phyloP scores from a whole-genome alignment of 2,888 invertebrate species.

The Philereme transversata region DNA sequence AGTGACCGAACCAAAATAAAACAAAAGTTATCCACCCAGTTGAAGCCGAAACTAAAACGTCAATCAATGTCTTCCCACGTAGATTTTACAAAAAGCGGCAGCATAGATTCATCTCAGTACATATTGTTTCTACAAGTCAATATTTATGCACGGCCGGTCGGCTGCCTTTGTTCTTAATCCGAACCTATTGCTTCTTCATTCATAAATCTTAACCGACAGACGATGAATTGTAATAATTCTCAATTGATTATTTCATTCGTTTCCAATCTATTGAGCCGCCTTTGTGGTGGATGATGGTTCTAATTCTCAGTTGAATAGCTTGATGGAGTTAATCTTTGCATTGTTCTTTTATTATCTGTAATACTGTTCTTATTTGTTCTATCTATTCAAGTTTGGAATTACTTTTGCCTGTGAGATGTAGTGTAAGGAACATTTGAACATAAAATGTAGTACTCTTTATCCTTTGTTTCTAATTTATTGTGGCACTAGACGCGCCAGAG shows the following conservation, averaged over 20 bases:
- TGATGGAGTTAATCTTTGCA: slow-evolving; percentile 59
- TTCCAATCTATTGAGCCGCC: slow-evolving; percentile 65
- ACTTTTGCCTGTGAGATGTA: background rate
- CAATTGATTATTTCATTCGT: slow-evolving; percentile 77
- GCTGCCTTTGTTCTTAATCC: slow-evolving; percentile 77
- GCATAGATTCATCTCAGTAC: slow-evolving; percentile 48
- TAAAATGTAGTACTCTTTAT: too few relatives aligned
- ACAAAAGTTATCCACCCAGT: too few relatives aligned
- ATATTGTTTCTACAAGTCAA: slow-evolving; percentile 82
- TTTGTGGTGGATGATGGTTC: slow-evolving; percentile 61
- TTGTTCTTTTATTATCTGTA: slow-evolving; percentile 51
- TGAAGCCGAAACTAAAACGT: slow-evolving; percentile 51
- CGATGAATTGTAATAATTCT: slow-evolving; percentile 81
- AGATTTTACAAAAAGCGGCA: slow-evolving; percentile 18
- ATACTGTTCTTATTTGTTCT: slow-evolving; percentile 11
- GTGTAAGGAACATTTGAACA: background rate
- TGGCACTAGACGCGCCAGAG: too few relatives aligned
- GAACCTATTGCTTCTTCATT: slow-evolving; percentile 69
- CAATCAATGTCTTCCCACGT: slow-evolving; percentile 65
- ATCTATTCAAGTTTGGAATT: slow-evolving; percentile 27
- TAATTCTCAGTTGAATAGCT: slow-evolving; percentile 55
- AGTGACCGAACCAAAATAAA: too few relatives aligned
- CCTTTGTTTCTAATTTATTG: too few relatives aligned
- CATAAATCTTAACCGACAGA: slow-evolving; percentile 57
- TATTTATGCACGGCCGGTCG: slow-evolving; percentile 79